These are phyloP conservation scores for Drosophila leontia DNA, from an alignment of 1,140 invertebrate genomes.

Conservation along the genomic window DNA sequence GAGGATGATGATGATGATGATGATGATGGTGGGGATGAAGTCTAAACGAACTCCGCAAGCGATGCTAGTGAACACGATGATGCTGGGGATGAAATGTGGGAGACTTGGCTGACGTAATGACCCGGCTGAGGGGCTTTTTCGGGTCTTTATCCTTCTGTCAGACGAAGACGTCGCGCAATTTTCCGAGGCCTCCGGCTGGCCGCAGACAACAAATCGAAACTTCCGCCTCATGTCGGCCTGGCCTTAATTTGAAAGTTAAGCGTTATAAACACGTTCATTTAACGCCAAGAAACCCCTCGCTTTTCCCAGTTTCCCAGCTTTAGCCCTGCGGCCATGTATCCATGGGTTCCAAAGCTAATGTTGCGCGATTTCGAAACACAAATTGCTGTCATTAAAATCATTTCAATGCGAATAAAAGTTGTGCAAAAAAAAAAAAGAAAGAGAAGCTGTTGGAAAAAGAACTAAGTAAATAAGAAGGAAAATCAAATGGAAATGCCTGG, in stretches of 20 bases:
- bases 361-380: constrained; percentile 80
- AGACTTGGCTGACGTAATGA: constrained; percentile 54
- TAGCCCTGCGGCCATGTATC: constrained; percentile 30
- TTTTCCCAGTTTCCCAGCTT: neutral
- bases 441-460: constrained; percentile 5
- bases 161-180: constrained; percentile 60
- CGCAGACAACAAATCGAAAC: constrained; percentile 80
- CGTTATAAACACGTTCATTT: constrained; percentile 82
- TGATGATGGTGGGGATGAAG: constrained; percentile 15
- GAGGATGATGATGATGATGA: constrained; percentile 34
- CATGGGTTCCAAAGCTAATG: constrained; percentile 66
- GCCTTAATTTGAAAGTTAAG: constrained; percentile 79
- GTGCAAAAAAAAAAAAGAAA: constrained; percentile 10
- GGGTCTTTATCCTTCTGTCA: constrained; percentile 47
- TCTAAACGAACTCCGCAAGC: constrained; percentile 6
- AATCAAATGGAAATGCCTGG: constrained; percentile 50
- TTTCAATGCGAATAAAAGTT: constrained; percentile 78
- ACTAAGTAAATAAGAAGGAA: constrained; percentile 48
- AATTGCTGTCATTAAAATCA: constrained; percentile 83
- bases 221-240: constrained; percentile 66
- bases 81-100: neutral
- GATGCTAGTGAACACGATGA: neutral
- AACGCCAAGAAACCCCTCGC: constrained; percentile 20
- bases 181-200: constrained; percentile 54
- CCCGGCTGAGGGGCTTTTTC: constrained; percentile 39